Evolutionary conservation across 1,140 invertebrate species (phyloP).

Genomic region (Alviniconcha marisindica): DNA sequence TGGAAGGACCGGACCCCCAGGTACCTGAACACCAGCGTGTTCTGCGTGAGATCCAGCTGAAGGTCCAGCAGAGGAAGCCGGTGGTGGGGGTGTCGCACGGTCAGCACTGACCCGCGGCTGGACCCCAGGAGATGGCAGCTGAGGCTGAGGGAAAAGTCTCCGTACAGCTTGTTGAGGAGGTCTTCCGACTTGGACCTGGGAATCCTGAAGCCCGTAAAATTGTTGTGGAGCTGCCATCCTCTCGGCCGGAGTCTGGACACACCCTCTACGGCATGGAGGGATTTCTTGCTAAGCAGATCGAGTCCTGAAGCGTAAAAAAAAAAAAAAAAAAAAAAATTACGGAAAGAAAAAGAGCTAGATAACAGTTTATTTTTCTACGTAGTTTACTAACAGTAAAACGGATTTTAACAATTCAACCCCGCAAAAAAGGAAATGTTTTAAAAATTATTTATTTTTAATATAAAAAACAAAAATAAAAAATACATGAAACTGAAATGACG

Average conservation of each 20-base stretch:
- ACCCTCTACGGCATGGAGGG: background rate
- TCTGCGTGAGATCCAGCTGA: conserved; percentile 45
- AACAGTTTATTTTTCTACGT: too few relatives aligned
- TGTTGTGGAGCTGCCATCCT: conserved; percentile 38
- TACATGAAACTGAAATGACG: too few relatives aligned
- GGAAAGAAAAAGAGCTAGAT: too few relatives aligned
- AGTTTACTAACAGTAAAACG: too few relatives aligned
- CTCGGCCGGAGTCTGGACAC: conserved; percentile 36
- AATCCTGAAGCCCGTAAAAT: conserved; percentile 41
- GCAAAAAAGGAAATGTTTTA: too few relatives aligned
- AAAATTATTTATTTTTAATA: too few relatives aligned
- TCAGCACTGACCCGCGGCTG: conserved; percentile 39
- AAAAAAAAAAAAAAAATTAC: background rate
- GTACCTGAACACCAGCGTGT: conserved; percentile 54
- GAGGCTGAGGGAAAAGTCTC: conserved; percentile 39
- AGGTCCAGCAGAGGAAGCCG: conserved; percentile 54
- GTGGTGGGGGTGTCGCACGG: conserved; percentile 41
- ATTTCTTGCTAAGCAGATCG: conserved; percentile 30
- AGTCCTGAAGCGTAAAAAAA: conserved; percentile 28
- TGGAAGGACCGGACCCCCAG: conserved; percentile 57
- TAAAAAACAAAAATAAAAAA: too few relatives aligned
- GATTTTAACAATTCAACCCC: too few relatives aligned
- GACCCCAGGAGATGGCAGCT: conserved; percentile 12
- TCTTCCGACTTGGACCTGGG: background rate
- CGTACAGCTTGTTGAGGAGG: conserved; percentile 35